Base-by-base conservation (phyloP, 2,113 vertebrate species). In the Accipiter cooperii region DNA sequence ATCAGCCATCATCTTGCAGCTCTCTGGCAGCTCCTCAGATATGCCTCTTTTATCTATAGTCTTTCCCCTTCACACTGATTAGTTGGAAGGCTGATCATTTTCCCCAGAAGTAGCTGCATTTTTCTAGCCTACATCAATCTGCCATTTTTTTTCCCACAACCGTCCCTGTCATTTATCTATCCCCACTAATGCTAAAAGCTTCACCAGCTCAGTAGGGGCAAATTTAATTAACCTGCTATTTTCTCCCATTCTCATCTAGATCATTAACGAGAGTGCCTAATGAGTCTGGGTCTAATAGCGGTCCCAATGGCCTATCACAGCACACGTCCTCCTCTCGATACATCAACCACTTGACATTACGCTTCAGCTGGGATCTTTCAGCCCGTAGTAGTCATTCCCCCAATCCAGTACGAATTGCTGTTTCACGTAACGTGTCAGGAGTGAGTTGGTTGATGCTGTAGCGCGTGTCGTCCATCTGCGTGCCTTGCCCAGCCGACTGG, bases 1-100 rank as follows among this genome's bases (percentile, higher is more conserved):
- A 93, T 79, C 84, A 89, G 84, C 49, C 81, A 85, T 91, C 89
- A 89, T 57, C 87, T 93, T 64, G 24, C 89, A 71, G 66, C 94
- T 93, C 74, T 19, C 92, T 96, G 95, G 92, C 96, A 96, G 91
- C 87, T 88, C 66, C 85, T 93, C 86, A 80, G 82, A 79, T 77
- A 42, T 2, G 10, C 6, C 70, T 87, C 83, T 94, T 89, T 95
- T 63, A 77, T 96, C 92, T 89, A 2, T 17, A 85, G 69, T 77
- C 89, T 90, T 75, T 93, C 31, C 61, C 44, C 44, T 86, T 87
- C 64, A 12, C 82, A 61, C 79, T 38, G 86, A 84, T 55, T 84
- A 95, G 60, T 40, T 42, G 88, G 68, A 77, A 89, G 73, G 57
- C 69, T 83, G 74, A 79, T 95, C 69, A 49, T 84, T 84, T 91